Conservation (phyloP, 2,888 invertebrate genomes). For the Xestia rhomboidea region DNA sequence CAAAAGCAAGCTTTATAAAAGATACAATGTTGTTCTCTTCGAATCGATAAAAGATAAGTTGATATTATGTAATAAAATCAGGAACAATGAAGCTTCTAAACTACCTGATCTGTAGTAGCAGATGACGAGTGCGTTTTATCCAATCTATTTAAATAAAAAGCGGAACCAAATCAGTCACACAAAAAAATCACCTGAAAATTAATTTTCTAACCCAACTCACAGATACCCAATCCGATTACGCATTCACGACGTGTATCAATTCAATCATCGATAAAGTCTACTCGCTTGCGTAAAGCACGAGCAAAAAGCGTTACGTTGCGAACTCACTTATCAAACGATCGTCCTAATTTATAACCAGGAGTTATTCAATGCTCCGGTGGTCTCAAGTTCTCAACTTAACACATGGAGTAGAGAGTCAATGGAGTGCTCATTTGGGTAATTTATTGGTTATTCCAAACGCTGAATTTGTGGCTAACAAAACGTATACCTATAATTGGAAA, state of each 20-base stretch:
- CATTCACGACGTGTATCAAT: constrained; percentile 87
- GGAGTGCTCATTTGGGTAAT: constrained; percentile 4
- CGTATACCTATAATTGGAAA: neutral
- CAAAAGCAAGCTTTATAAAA: neutral
- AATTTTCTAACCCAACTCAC: constrained; percentile 52
- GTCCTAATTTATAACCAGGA: constrained; percentile 88
- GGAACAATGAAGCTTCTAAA: neutral
- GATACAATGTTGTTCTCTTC: neutral
- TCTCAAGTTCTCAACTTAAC: constrained; percentile 71
- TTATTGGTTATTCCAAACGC: neutral
- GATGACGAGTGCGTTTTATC: neutral
- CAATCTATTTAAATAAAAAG: neutral
- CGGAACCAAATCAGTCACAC: constrained; percentile 26
- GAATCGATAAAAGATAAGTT: neutral
- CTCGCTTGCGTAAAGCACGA: constrained; percentile 84
- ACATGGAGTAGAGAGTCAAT: constrained; percentile 30
- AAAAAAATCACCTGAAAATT: constrained; percentile 36
- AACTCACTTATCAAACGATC: constrained; percentile 87
- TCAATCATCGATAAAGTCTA: constrained; percentile 87
- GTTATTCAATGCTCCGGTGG: constrained; percentile 87
- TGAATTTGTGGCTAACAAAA: neutral
- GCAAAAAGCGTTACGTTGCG: constrained; percentile 83
- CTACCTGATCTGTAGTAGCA: neutral
- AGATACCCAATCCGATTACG: constrained; percentile 73
- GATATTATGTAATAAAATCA: neutral